Base-by-base conservation (phyloP, 2,888 invertebrate genomes). In the Eupithecia insigniata region DNA sequence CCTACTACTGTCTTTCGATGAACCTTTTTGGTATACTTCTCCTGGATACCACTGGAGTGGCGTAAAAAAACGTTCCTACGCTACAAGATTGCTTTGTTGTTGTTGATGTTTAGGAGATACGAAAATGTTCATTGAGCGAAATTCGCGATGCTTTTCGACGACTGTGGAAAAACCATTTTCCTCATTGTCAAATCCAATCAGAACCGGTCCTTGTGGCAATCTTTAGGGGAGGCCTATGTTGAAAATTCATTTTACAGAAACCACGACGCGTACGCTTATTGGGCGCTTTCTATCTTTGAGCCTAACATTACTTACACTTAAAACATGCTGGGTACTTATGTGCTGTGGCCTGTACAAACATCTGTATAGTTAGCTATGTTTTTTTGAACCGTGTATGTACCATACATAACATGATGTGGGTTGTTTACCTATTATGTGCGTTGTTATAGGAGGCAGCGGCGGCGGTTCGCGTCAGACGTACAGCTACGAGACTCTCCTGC, bases 401-500 rank as follows among this genome's bases (percentile, higher is more conserved):
- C 1, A 18, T 28, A 6, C 28, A 10, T 28, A 22, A n/a, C n/a
- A 55, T 26, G 55, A 55, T 12, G 55, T 12, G 55, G 26, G 26
- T 55, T 14, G 22, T 51, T 3, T 3, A 14, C 5, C 22, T 55
- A 39, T 26, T 30, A 32, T 28, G 30, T 30, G 46, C 30, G 81
- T 82, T 74, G 82, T 78, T 26, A 81, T 83, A 81, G 85, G 89
- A 80, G 89, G 87, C 72, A 84, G 83, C 79, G 81, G 81, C 77
- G 87, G 86, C 80, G 88, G 85, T 68, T 71, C 89, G 85, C 92
- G 93, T 85, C 93, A 92, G 90, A 88, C 87, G 83, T 95, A 95
- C 90, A 84, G 92, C 84, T 91, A 93, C 89, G 93, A 95, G 90
- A 92, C 94, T 88, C 90, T 95, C 88, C 90, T 95, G 90, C 92